phyloP scores from a whole-genome alignment of 1,140 invertebrate species.

The Drepana arcuata region DNA sequence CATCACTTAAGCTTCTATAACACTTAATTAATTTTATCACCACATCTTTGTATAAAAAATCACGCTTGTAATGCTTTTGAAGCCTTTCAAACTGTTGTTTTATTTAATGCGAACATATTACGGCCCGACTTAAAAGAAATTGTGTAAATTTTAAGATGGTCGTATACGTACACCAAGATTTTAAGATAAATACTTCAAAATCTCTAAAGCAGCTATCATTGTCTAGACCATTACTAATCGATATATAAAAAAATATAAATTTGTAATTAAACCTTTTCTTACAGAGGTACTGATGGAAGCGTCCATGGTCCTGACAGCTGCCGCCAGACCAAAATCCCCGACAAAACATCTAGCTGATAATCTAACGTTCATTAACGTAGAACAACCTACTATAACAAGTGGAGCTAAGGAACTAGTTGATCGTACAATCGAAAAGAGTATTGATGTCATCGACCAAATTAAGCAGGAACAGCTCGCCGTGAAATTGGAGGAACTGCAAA shows the following conservation, averaged over 20 bases:
- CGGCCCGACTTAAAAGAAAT: no score
- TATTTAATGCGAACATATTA: no score
- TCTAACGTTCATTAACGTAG: conserved; percentile 63
- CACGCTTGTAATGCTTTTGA: no score
- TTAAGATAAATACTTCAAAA: conserved; percentile 1
- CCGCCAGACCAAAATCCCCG: conserved; percentile 57
- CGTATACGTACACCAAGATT: no score
- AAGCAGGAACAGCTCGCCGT: conserved; percentile 57
- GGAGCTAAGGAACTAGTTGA: conserved; percentile 60
- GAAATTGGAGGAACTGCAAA: conserved; percentile 57
- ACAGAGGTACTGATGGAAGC: conserved; percentile 50
- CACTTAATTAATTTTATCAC: conserved; percentile 22
- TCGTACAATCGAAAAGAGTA: conserved; percentile 61
- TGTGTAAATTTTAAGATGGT: no score
- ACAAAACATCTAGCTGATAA: conserved; percentile 64
- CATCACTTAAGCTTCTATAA: conserved; percentile 42
- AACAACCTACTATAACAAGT: conserved; percentile 60
- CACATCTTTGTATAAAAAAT: conserved; percentile 14
- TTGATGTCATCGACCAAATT: conserved; percentile 63
- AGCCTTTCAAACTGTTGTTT: no score
- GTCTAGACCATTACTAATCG: neutral
- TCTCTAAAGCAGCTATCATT: conserved; percentile 3
- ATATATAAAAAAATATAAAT: no score
- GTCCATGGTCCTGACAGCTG: conserved; percentile 37
- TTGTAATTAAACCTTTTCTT: no score